Evolutionary conservation across 2,797 vertebrate species (phyloP), one percentile per base, ranked within the genome.

Genomic region (Podarcis lilfordi): DNA sequence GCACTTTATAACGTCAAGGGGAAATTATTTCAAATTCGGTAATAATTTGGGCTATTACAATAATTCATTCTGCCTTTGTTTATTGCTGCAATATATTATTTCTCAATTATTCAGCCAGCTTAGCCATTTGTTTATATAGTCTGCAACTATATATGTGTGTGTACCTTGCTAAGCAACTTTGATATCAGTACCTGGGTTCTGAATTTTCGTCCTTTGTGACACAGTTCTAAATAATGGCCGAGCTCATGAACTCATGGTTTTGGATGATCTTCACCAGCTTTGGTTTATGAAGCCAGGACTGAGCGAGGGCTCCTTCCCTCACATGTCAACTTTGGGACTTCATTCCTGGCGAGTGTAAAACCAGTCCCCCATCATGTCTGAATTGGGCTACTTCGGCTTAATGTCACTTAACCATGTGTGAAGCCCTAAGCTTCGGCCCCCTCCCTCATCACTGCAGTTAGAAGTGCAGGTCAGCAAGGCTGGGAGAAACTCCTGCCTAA

Each of bases 1-100:
- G 6, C 76, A 82, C 8, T 69, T 87, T 32, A 85, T 89, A 86
- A 78, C 89, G 78, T 59, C 37, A 88, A 90, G 43, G 27, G 25
- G 59, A 87, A 91, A 23, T 76, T 68, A 72, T 61, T 86, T 32
- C 23, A 80, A 66, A 84, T 90, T 29, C 75, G 76, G 32, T 80
- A 81, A 80, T 78, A 81, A 78, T 5, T 9, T 64, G 3, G 8
- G 40, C 29, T 71, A 6, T 29, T 81, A 8, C 76, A 76, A 87
- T 40, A 45, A 83, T 81, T 71, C 50, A 55, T 55, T 55, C 55
- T 93, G 64, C 71, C 23, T 76, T 61, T n/a, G 45, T 40, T 37
- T 4, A 37, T 21, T 72, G 61, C 64, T 84, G 88, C 35, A 82
- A 25, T 71, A 2, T 1, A 27, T 11, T 15, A 35, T n/a, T 82